phyloP scores from a whole-genome alignment of 1,140 invertebrate genomes.

The Philopotamus ludificatus region DNA sequence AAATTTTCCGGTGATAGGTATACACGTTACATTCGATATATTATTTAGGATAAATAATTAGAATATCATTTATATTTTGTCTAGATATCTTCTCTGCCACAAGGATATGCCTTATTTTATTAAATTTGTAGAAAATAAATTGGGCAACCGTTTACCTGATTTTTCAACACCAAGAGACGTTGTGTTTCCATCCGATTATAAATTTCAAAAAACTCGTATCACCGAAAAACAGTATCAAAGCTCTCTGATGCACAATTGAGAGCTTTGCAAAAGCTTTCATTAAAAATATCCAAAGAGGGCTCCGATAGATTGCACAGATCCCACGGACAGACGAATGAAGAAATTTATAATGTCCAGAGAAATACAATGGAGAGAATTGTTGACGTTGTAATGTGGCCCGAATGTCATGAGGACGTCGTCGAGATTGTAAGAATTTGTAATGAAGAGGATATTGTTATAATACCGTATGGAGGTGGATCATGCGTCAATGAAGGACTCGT shows the following conservation, averaged over 20 bases:
- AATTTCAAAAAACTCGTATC: conserved; percentile 54
- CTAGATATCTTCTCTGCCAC: conserved; percentile 81
- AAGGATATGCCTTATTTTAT: conserved; percentile 74
- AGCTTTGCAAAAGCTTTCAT: not conserved
- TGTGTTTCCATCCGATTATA: conserved; percentile 51
- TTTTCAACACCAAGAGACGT: too few species aligned
- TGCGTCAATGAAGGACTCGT: conserved; percentile 88
- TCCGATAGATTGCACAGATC: conserved; percentile 83
- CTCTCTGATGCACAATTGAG: conserved; percentile 52
- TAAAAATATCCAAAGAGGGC: conserved; percentile 70
- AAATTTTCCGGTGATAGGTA: not conserved
- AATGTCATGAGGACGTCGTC: conserved; percentile 73
- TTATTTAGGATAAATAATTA: too few species aligned
- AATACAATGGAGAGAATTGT: conserved; percentile 81
- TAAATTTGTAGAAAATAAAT: conserved; percentile 73
- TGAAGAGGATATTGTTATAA: conserved; percentile 75
- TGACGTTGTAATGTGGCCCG: conserved; percentile 91
- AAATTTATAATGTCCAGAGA: conserved; percentile 75
- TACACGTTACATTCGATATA: too few species aligned
- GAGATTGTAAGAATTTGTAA: conserved; percentile 77
- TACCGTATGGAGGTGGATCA: conserved; percentile 96
- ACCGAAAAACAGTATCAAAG: conserved; percentile 48
- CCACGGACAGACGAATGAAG: conserved; percentile 93
- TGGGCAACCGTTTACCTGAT: too few species aligned
- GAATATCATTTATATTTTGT: conserved; percentile 30